These are phyloP conservation scores for Andrena cerasifolii DNA, from an alignment of 1,140 invertebrate species.

Conservation along the genomic window DNA sequence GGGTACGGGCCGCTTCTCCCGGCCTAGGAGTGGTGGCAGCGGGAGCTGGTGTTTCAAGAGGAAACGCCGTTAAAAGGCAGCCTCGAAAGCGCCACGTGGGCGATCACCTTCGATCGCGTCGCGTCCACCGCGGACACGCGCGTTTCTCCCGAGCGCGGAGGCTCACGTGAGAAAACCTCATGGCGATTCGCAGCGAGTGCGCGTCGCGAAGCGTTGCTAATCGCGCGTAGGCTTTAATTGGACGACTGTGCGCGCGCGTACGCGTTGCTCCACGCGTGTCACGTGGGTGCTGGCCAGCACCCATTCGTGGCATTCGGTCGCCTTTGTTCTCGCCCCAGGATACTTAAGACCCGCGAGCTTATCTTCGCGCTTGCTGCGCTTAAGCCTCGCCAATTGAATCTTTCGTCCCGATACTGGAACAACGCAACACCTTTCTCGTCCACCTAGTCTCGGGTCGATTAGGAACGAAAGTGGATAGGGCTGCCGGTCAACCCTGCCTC, in stretches of 20 bases:
- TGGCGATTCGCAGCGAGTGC: not conserved
- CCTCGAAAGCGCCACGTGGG: conserved; percentile 67
- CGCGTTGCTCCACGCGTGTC: conserved; percentile 32
- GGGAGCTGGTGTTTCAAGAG: conserved; percentile 27
- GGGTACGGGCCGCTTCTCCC: conserved; percentile 43
- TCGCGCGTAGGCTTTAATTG: conserved; percentile 65
- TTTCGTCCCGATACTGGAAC: not conserved
- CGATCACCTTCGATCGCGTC: conserved; percentile 61
- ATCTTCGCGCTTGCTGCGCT: no score
- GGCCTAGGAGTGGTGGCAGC: conserved; percentile 14
- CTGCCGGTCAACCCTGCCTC: conserved; percentile 18
- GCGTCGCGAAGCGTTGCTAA: conserved; percentile 34
- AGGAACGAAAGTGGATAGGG: conserved; percentile 27
- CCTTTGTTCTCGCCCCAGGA: conserved; percentile 13
- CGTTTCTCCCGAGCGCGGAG: conserved; percentile 1
- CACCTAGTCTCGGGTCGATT: not conserved
- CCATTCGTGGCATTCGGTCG: conserved; percentile 1
- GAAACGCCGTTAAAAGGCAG: conserved; percentile 63
- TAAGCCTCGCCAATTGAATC: no score
- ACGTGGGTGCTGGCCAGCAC: conserved; percentile 48
- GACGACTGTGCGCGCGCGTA: conserved; percentile 47
- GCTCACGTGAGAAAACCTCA: conserved; percentile 60
- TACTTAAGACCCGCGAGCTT: not conserved
- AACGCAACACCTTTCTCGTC: not conserved
- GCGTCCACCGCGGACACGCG: not conserved